Conservation (phyloP, 1,140 invertebrate genomes). For the Colletes gigas region DNA sequence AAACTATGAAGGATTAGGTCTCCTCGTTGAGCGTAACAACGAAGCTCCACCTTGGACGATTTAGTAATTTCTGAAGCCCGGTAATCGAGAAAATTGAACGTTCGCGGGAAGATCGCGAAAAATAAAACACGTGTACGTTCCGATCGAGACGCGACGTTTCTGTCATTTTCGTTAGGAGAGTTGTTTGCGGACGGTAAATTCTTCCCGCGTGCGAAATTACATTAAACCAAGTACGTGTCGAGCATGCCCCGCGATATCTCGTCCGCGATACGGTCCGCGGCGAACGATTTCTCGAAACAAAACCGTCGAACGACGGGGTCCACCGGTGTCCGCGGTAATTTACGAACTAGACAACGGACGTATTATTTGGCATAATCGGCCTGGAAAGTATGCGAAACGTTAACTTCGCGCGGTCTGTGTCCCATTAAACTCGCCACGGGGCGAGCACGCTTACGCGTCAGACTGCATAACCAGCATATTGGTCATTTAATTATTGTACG, state of each 20-base stretch:
- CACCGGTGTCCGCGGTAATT: background rate
- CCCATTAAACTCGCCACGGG: background rate
- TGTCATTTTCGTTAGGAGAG: constrained; percentile 18
- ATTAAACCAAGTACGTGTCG: constrained; percentile 40
- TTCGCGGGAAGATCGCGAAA: too few relatives aligned
- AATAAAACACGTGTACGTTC: background rate
- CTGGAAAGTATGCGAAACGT: constrained; percentile 17
- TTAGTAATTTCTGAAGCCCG: background rate
- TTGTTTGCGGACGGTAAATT: constrained; percentile 3
- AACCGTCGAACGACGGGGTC: background rate
- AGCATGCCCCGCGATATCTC: constrained; percentile 4
- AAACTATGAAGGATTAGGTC: too few relatives aligned
- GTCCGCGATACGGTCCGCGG: background rate
- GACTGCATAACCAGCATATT: constrained; percentile 36
- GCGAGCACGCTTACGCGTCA: background rate
- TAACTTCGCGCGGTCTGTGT: background rate
- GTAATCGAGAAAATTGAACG: background rate
- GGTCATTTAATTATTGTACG: constrained; percentile 44
- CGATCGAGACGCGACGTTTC: constrained; percentile 1
- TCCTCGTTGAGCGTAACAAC: background rate
- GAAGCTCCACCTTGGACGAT: background rate
- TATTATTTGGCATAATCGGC: constrained; percentile 26
- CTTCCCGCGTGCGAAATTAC: constrained; percentile 37
- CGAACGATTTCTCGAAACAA: constrained; percentile 13
- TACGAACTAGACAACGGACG: constrained; percentile 13